Evolutionary conservation across 2,113 vertebrate species (phyloP), one percentile per base, ranked within the genome.

Genomic region (Halcyon senegalensis): DNA sequence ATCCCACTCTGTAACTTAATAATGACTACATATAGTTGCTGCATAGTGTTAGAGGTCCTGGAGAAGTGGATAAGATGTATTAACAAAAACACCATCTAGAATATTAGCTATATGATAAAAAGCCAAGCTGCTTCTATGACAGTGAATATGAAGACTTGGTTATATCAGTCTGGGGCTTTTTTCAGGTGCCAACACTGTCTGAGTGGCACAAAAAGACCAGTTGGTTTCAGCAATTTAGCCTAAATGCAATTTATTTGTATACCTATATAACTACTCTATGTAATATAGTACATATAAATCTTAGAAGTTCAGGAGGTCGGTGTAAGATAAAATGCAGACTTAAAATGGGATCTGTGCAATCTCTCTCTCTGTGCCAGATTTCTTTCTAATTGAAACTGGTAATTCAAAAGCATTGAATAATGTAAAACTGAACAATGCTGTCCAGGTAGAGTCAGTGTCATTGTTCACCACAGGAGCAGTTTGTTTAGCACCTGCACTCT

Each of bases 301-400:
- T 85, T 75, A 74, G 19, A 75, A 70, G 41, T 74, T 94, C 35
- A 50, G 69, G 33, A 64, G 20, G 43, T 69, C 56, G 64, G 13
- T 68, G 25, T 81, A 56, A 87, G 73, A 33, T 67, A 60, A 96
- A 95, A 88, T 4, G 1, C 14, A 17, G n/a, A 25, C 56, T 13
- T 74, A 48, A 90, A 80, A 75, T 63, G 15, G 8, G 43, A 76
- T 85, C 63, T 55, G 0, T 77, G 46, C 24, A 86, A 86, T 33
- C 9, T 30, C 1, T 30, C 1, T 78, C 7, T 79, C 58, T 83
- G 11, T 88, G 68, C 63, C 75, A 64, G n/a, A 24, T 53, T 68
- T 90, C 55, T 43, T 81, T 41, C 69, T 92, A 70, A 67, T 70
- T 68, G 67, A 91, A 96, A 50, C 18, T 16, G 41, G 55, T 31